A percentile compares a stretch with the other conserved stretches of the same genome.
phyloP scores from a whole-genome alignment of 2,113 vertebrate genomes.

The Protobothrops flavoviridis region DNA sequence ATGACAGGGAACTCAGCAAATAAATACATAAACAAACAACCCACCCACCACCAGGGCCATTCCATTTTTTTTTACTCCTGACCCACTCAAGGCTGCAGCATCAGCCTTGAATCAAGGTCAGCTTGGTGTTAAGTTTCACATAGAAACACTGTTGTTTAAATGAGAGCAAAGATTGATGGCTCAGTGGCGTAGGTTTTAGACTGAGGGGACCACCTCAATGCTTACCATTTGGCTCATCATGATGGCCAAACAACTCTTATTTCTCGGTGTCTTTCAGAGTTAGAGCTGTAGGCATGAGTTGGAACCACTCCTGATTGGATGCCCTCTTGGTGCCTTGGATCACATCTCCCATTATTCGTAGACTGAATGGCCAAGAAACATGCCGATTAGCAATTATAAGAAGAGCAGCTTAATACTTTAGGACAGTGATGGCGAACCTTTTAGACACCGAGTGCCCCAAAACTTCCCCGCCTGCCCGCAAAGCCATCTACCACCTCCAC shows the following conservation, averaged over 20 bases:
- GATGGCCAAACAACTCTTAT: background rate
- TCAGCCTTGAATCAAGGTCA: background rate
- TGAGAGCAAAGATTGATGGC: background rate
- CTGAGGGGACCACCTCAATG: background rate
- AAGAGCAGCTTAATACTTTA: background rate
- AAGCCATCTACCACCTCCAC: too few relatives aligned
- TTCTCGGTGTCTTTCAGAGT: too few relatives aligned
- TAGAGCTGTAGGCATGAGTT: background rate
- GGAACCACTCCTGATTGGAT: background rate
- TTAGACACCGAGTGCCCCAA: too few relatives aligned
- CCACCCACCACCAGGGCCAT: background rate
- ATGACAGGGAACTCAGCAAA: conserved; percentile 22
- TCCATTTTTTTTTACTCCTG: conserved; percentile 1
- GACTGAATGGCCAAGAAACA: background rate
- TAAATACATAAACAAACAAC: background rate
- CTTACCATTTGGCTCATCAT: background rate
- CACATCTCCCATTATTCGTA: background rate
- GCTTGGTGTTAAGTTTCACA: background rate
- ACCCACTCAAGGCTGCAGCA: conserved; percentile 1
- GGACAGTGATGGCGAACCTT: too few relatives aligned
- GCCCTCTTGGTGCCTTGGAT: background rate
- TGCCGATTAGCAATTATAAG: background rate
- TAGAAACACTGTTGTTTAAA: background rate
- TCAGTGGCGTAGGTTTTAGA: background rate
- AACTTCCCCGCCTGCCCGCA: too few relatives aligned